Evolutionary conservation across 53 echinoderm and acorn worm species (phyloP), one percentile per base, ranked within the genome.

Genomic region (Holothuria leucospilota): DNA sequence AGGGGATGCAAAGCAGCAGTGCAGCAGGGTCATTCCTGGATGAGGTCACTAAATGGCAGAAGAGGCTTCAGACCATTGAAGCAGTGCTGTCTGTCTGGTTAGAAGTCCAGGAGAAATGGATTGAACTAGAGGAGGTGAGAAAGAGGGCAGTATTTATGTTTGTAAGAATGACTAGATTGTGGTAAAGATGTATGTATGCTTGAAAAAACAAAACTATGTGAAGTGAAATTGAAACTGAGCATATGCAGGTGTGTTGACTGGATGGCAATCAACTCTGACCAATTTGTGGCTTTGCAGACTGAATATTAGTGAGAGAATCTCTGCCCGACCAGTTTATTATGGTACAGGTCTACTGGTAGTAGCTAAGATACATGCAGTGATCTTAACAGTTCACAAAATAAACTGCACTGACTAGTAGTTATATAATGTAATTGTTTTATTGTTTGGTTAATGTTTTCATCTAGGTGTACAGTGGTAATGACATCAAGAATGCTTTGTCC

Each of bases 1-100:
- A 97, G 78, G 90, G 93, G 24, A 97, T 97, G 97, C 97, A 97
- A 86, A 90, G 93, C 29, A 97, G 97, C 84, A 95, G 94, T 79
- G 94, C 94, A 14, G 97, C 97, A 30, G 97, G 97, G 0, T 97
- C 97, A 46, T 97, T 97, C 89, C 91, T 97, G 84, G 97, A 97
- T 83, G 97, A 97, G 87, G 97, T 97, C 88, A 93, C 93, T 40
- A 97, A 97, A 89, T 97, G 97, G 97, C 97, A 97, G 90, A 94
- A 95, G 80, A 73, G 97, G 69, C 90, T 97, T 58, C 95, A 95
- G 92, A 97, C 97, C 66, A 93, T 97, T 38, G 97, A 97, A 60
- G 97, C 97, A 13, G 97, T 95, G 16, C 85, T 97, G 59, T 79
- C 95, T 27, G 85, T 91, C 8, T 97, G 97, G 97, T 87, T 97